Evolutionary conservation across 2,888 invertebrate species (phyloP).

Genomic region (Coleophora deauratella): DNA sequence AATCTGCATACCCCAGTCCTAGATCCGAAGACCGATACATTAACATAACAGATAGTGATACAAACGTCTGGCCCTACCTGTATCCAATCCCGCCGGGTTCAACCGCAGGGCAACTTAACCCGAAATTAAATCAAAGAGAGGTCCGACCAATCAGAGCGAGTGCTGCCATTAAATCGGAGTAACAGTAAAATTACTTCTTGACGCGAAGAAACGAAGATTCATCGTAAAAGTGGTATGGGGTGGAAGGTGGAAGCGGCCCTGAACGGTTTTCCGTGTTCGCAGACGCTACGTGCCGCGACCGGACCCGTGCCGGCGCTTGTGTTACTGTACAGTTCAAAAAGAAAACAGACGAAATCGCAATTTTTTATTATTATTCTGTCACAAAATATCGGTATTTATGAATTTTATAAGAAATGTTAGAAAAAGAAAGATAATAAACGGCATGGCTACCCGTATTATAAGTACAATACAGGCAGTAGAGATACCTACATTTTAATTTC

Average conservation of each 20-base stretch:
- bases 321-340: no score
- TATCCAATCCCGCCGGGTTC: conserved; percentile 55
- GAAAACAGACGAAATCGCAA: no score
- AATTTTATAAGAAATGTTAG: no score
- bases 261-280: conserved; percentile 72
- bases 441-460: no score
- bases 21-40: conserved; percentile 26
- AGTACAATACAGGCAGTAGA: no score
- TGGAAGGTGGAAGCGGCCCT: conserved; percentile 38
- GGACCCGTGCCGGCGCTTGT: conserved; percentile 20
- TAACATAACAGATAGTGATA: conserved; percentile 36
- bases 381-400: no score
- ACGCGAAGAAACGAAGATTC: conserved; percentile 74
- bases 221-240: conserved; percentile 66
- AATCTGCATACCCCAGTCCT: neutral
- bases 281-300: conserved; percentile 60
- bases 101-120: conserved; percentile 67
- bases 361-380: no score
- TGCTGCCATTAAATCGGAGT: conserved; percentile 74
- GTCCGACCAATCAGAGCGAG: conserved; percentile 72
- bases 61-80: conserved; percentile 39
- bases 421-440: no score
- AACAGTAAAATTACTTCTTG: conserved; percentile 75
- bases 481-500: no score
- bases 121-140: conserved; percentile 74